A percentile compares a stretch with the other conserved stretches of the same genome.
Evolutionary conservation across 2,888 invertebrate genomes (phyloP).

Genomic region (Nymphalis c-album): DNA sequence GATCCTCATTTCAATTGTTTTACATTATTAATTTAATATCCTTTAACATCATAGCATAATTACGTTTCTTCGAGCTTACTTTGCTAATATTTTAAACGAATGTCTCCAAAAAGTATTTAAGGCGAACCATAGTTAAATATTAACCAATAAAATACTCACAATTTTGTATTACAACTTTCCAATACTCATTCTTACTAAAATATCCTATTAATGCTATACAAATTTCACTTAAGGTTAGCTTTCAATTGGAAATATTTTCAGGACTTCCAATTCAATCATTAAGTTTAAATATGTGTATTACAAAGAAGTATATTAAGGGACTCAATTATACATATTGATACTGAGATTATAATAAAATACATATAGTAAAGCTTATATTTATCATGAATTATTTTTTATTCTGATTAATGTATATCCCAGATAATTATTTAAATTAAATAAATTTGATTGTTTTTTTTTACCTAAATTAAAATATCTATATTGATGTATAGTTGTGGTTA

Average conservation of each 20-base stretch:
- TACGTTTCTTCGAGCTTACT: constrained; percentile 20
- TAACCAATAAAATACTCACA: constrained; percentile 24
- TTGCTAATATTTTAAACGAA: constrained; percentile 33
- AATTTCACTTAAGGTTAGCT: constrained; percentile 4
- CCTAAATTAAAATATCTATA: constrained; percentile 4
- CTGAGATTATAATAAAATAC: constrained; percentile 4
- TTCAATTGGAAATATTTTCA: constrained; percentile 1
- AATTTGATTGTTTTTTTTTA: background rate
- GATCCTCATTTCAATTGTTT: constrained; percentile 17
- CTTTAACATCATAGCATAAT: constrained; percentile 12
- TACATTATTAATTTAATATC: constrained; percentile 1
- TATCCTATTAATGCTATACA: constrained; percentile 17
- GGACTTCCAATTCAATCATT: background rate
- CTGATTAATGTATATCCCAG: background rate
- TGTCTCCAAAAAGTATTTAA: constrained; percentile 41
- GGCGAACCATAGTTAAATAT: constrained; percentile 41
- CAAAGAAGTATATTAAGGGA: background rate
- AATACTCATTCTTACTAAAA: constrained; percentile 16
- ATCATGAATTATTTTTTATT: constrained; percentile 3
- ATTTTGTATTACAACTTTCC: constrained; percentile 18
- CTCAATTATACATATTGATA: background rate
- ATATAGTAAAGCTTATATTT: background rate
- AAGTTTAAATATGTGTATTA: constrained; percentile 6
- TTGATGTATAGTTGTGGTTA: constrained; percentile 12
- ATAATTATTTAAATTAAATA: background rate